Evolutionary conservation across 2,113 vertebrate species (phyloP).

Genomic region (Trogon melanurus): DNA sequence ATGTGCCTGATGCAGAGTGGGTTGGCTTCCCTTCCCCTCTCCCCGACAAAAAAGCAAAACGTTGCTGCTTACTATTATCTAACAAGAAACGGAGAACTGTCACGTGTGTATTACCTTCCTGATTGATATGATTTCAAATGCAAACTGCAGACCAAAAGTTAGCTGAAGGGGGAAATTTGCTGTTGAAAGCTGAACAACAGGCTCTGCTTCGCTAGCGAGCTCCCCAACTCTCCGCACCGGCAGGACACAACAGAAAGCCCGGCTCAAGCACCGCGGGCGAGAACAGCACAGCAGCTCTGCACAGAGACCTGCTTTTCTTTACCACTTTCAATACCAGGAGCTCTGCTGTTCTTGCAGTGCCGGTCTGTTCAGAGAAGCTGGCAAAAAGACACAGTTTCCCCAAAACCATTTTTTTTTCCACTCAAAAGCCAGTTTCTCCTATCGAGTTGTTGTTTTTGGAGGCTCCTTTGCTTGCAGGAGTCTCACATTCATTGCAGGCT

Average conservation of each 20-base stretch:
- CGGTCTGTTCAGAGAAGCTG: not conserved
- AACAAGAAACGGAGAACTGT: not conserved
- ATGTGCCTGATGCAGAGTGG: not conserved
- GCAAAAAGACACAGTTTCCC: not conserved
- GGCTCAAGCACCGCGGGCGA: not conserved
- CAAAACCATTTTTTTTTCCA: not conserved
- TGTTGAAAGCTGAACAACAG: not conserved
- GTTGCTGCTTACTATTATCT: not conserved
- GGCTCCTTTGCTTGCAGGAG: not conserved
- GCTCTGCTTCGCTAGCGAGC: not conserved
- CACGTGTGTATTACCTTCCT: not conserved
- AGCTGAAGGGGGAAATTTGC: constrained; percentile 5
- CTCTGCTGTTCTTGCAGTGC: not conserved
- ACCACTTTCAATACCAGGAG: not conserved
- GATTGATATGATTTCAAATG: not conserved
- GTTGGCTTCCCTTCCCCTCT: not conserved
- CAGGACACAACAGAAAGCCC: not conserved
- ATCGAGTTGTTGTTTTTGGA: not conserved
- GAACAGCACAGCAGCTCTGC: not conserved
- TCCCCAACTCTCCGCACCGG: not conserved
- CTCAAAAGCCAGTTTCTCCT: not conserved
- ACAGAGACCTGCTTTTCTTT: not conserved
- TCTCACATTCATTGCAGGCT: not conserved
- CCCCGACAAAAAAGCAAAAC: not conserved
- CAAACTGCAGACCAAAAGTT: constrained; percentile 1